Evolutionary conservation across 2,888 invertebrate species (phyloP), one percentile per base, ranked within the genome.

Genomic region (Lingula anatina): DNA sequence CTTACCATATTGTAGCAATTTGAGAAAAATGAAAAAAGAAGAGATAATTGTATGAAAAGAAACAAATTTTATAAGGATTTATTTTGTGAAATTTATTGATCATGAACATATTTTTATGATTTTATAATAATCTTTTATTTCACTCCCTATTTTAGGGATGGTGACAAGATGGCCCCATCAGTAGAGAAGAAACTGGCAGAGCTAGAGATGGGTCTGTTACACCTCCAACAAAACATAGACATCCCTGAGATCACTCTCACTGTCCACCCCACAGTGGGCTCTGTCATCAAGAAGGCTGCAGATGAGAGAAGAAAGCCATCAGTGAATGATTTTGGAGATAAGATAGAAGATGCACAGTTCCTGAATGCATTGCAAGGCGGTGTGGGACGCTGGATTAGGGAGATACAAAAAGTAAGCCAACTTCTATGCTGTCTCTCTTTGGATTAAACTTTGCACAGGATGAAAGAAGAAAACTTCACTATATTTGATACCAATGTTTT

Each of bases 121-220:
- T n/a, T n/a, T n/a, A n/a, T n/a, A n/a, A n/a, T n/a, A n/a, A n/a
- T n/a, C n/a, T n/a, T n/a, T n/a, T n/a, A n/a, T n/a, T n/a, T n/a
- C n/a, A n/a, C n/a, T n/a, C n/a, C n/a, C n/a, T n/a, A n/a, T n/a
- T n/a, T n/a, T 59, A 87, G 94, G 65, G 97, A 97, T 81, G 96
- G 97, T 41, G 97, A 99, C 78, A 99, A 99, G 80, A 93, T 99
- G 90, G 97, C 95, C 21, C 95, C 97, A 27, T 90, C 94, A 0
- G 96, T 99, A 28, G 99, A 99, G 78, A 99, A 99, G 81, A 96
- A 95, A 75, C 89, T 99, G 69, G 95, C 96, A 0, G 99, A 99
- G 76, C 80, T 97, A 57, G 96, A 99, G 81, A 96, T 99, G 91
- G 97, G 96, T 1, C 81, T 99, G 44, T 80, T 99, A 47, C 99